Base-by-base conservation (phyloP, 1,140 invertebrate species). In the Condylostylus longicornis region DNA sequence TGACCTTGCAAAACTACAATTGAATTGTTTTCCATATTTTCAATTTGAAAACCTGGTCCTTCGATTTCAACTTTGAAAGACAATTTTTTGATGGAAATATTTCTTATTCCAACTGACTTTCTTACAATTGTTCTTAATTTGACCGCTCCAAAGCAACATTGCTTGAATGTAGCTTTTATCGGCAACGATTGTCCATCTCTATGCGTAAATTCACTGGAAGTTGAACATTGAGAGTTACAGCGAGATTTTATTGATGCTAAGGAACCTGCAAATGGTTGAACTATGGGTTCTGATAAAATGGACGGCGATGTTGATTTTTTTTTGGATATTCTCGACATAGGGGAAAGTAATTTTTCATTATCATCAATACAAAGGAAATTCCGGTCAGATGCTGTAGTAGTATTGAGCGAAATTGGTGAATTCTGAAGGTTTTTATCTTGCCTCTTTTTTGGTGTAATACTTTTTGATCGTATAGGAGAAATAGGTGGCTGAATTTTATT, bases 171-270 rank as follows among this genome's bases (percentile, higher is more conserved):
- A n/a, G 14, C 53, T 36, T 60, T 60, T 8, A 60, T n/a, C 1
- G 56, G 54, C 4, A 59, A 40, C 2, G 41, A 36, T 30, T 58
- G 57, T 0, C 54, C 57, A 41, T 60, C 54, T 0, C 56, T 49
- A 35, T 59, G 56, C 18, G 53, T 59, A n/a, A 58, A 58, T 43
- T 59, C 57, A 36, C 57, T 60, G n/a, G 48, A 50, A 35, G 48
- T 60, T 12, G 57, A 60, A 15, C 49, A 54, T 10, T 54, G 54
- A 0, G 57, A 60, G 7, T 45, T 40, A 17, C 47, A 51, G 20
- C 55, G 49, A 3, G 41, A 34, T 34, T 38, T 33, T 1, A 39
- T 10, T 1, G 33, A 39, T n/a, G 8, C 9, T 6, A 18, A 15
- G 2, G 37, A 39, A 21, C 8, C 3, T 10, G 35, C 37, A 3